Evolutionary conservation across 2,888 invertebrate species (phyloP).

Genomic region (Cheilosia vernalis): DNA sequence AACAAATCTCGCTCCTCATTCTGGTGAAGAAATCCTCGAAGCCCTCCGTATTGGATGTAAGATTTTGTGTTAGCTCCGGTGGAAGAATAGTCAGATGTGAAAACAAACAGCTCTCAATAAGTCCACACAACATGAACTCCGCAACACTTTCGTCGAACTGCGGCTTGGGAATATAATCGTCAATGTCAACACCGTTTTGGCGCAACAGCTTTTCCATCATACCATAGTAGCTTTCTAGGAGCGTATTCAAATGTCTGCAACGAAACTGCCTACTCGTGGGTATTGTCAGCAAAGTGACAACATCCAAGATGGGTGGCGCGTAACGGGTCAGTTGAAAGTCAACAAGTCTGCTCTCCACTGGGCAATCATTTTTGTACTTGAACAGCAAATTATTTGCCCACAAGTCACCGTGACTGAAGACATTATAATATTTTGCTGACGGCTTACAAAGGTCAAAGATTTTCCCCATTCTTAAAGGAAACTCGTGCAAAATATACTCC

Average conservation of each 20-base stretch:
- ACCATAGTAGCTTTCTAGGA: constrained; percentile 86
- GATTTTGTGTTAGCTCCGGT: constrained; percentile 83
- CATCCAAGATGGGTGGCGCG: constrained; percentile 87
- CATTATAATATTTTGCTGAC: constrained; percentile 82
- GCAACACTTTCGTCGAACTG: constrained; percentile 82
- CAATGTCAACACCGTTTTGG: constrained; percentile 82
- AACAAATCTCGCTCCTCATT: constrained; percentile 85
- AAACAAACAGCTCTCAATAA: constrained; percentile 85
- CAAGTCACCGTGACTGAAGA: constrained; percentile 83
- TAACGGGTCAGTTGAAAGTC: constrained; percentile 89
- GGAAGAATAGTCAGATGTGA: constrained; percentile 85
- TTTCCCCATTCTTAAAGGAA: constrained; percentile 77
- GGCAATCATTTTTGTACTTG: constrained; percentile 81
- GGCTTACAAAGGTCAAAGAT: constrained; percentile 81
- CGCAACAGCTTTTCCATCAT: constrained; percentile 83
- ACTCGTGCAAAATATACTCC: constrained; percentile 77
- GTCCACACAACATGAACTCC: constrained; percentile 84
- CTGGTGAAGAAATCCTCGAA: constrained; percentile 85
- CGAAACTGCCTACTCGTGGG: constrained; percentile 84
- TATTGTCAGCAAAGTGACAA: constrained; percentile 84
- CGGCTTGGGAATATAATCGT: constrained; percentile 82
- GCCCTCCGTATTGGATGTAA: constrained; percentile 84
- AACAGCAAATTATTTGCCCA: constrained; percentile 84
- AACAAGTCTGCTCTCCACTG: constrained; percentile 86
- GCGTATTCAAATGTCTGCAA: constrained; percentile 82